Base-by-base conservation (phyloP, 2,113 vertebrate species). In the Tricholaema leucomelas region DNA sequence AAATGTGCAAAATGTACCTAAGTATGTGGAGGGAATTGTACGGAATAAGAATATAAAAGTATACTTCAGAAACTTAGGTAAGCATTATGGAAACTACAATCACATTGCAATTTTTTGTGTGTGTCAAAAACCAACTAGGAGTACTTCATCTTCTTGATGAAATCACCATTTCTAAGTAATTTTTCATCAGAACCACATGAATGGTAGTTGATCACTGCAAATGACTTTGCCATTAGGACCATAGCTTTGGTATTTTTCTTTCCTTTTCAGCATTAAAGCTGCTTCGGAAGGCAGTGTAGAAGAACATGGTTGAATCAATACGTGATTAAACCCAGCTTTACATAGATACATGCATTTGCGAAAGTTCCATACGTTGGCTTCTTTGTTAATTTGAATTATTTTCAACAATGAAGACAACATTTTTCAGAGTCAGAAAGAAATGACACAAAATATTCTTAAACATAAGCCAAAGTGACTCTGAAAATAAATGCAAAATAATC, bases 171-270 rank as follows among this genome's bases (percentile, higher is more conserved):
- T 96, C 71, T 65, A 92, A 97, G 84, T 58, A 19, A 95, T 96
- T 97, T 97, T 94, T 97, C 93, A 94, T 97, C 87, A 90, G 92
- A 92, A 86, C 56, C 6, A 3, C 87, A 33, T 93, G 91, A 96
- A 84, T 89, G n/a, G 87, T 92, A 90, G 91, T 87, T 96, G 92
- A 97, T 96, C 93, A 97, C 48, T 18, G 18, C 85, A 97, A 97
- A 97, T 94, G 80, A 91, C 87, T 97, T 87, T 94, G 66, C 76
- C 91, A 92, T 96, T 96, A 96, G 88, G 82, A 91, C 61, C 67
- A 87, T 89, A 94, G 72, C 52, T 94, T 91, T 46, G 44, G 17
- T 93, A 89, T 95, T 96, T 96, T 95, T 96, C 81, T 94, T 96
- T 83, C 64, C 64, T 90, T 56, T 66, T 77, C 48, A 71, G 33